phyloP scores from a whole-genome alignment of 2,797 vertebrate species.

The Morus bassanus region DNA sequence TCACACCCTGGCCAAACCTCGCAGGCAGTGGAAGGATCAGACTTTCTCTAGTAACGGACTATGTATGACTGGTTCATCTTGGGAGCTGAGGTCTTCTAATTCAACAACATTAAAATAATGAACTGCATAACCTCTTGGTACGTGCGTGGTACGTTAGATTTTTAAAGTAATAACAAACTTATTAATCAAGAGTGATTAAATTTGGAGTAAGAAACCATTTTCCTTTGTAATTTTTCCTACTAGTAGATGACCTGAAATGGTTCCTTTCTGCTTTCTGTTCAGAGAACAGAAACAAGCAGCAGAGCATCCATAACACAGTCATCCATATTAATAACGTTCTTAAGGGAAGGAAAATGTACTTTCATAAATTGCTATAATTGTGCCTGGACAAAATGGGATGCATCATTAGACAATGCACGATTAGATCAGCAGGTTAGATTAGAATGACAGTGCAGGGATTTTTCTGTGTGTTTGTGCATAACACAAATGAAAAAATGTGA shows the following conservation, averaged over 20 bases:
- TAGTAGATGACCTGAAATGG: background rate
- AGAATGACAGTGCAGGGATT: background rate
- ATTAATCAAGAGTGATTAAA: background rate
- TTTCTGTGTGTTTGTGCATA: background rate
- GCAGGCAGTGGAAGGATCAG: background rate
- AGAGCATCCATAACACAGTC: background rate
- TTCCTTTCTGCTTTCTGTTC: background rate
- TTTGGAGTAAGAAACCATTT: background rate
- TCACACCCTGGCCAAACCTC: background rate
- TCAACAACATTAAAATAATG: background rate
- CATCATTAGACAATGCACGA: background rate
- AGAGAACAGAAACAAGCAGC: background rate
- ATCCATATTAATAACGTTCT: background rate
- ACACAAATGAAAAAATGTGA: background rate
- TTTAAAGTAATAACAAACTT: background rate
- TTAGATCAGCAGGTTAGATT: background rate
- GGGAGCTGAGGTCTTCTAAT: background rate
- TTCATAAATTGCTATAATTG: background rate
- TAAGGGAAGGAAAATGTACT: background rate
- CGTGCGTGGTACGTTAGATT: background rate
- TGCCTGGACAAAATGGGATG: background rate
- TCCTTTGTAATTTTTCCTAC: background rate
- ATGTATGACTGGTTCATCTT: background rate
- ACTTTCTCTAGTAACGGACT: background rate
- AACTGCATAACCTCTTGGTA: background rate